Conservation (phyloP, 1,140 invertebrate genomes). For the Sinonovacula constricta region DNA sequence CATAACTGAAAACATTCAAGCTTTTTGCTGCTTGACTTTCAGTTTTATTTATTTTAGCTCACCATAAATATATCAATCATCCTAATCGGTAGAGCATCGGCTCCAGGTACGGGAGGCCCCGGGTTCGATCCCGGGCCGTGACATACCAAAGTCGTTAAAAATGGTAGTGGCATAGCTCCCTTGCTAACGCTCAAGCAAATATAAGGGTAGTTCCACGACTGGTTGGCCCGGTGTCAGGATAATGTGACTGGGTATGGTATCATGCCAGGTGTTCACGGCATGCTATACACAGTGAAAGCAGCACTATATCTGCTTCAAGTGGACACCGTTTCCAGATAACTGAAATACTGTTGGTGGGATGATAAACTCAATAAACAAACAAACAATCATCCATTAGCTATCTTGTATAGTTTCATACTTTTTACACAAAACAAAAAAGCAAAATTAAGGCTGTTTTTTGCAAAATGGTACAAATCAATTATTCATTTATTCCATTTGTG, state of each 20-base stretch:
- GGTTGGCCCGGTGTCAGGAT: neutral
- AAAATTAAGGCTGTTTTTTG: too few species aligned
- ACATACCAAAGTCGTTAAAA: neutral
- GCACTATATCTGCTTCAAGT: neutral
- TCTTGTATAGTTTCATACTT: conserved; percentile 28
- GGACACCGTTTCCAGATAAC: neutral
- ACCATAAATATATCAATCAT: too few species aligned
- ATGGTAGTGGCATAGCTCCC: neutral
- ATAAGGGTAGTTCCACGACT: neutral
- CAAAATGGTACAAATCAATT: too few species aligned
- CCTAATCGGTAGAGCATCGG: too few species aligned
- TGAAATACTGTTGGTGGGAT: neutral
- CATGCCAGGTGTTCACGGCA: neutral
- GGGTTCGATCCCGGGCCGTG: neutral
- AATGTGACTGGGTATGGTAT: neutral
- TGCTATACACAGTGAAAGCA: neutral
- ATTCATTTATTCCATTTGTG: too few species aligned
- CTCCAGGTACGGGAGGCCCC: too few species aligned
- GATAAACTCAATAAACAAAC: neutral
- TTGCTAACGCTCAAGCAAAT: neutral
- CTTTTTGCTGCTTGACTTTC: too few species aligned
- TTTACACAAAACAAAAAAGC: too few species aligned
- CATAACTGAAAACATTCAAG: too few species aligned
- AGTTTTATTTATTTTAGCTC: too few species aligned
- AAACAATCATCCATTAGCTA: too few species aligned